Evolutionary conservation across 2,113 vertebrate genomes (phyloP).

Genomic region (Sturnus vulgaris): DNA sequence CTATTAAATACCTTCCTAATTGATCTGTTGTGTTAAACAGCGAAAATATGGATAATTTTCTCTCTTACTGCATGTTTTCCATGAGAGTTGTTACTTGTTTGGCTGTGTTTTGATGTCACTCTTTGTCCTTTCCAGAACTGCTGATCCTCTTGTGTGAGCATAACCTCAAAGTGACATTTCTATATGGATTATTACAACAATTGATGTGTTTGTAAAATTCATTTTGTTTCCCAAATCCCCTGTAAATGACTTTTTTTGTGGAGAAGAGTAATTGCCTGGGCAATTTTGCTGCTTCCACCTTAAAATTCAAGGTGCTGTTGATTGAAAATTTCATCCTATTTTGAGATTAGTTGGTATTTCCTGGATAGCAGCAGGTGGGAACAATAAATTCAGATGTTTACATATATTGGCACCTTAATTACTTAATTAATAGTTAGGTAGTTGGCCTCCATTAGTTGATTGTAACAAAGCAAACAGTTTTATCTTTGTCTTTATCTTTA

Average conservation of each 20-base stretch:
- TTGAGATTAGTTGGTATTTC: neutral
- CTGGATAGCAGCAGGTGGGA: neutral
- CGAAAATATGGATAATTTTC: neutral
- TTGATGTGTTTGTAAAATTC: neutral
- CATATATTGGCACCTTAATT: neutral
- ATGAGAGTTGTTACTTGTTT: neutral
- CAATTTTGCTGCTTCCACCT: neutral
- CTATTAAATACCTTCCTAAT: neutral
- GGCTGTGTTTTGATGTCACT: fast-evolving
- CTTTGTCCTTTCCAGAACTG: neutral
- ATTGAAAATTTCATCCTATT: neutral
- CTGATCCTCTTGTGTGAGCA: neutral
- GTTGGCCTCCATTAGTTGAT: neutral
- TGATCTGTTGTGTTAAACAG: neutral
- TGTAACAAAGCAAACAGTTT: neutral
- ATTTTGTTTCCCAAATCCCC: neutral
- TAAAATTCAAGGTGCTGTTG: neutral
- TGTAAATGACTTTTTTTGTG: neutral
- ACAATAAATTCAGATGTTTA: neutral
- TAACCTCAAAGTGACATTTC: neutral
- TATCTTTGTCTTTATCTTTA: neutral
- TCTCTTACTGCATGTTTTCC: neutral
- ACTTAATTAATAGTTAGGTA: neutral
- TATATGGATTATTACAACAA: neutral
- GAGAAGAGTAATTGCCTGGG: neutral